Base-by-base conservation (phyloP, 2,888 invertebrate species). In the Schizotus pectinicornis region DNA sequence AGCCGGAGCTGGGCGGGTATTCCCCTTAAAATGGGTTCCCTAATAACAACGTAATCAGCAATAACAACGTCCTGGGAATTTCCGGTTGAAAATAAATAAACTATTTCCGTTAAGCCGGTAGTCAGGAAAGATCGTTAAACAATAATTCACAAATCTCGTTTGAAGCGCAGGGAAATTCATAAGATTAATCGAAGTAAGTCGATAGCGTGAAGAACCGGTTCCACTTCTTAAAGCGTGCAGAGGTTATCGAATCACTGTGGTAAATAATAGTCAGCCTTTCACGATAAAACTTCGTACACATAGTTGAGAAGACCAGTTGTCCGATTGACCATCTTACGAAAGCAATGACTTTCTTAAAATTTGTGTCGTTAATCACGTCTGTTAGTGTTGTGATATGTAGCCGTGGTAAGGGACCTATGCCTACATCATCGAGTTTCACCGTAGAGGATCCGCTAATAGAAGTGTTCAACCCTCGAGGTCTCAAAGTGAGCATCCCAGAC, bases 401-500 rank as follows among this genome's bases (percentile, higher is more conserved):
- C 30, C 30, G 11, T 53, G 43, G 45, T 65, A 62, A 59, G 68
- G 62, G 63, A 60, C 67, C 65, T n/a, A n/a, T n/a, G n/a, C n/a
- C n/a, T n/a, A n/a, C n/a, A 67, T 67, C 67, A 71, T 68, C 69
- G 14, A 33, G n/a, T 41, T 77, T 76, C 58, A 56, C 56, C n/a
- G 67, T 80, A 12, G 79, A 80, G 0, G 61, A 68, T 45, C 76
- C 79, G 1, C 70, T 59, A 53, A 71, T 81, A n/a, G 69, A 76
- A 60, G 64, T 74, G 7, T 66, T 79, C 33, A 63, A 61, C n/a
- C 77, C 76, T 7, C 67, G 63, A 51, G 81, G 81, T n/a, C 70
- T 81, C 54, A 67, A 74, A 46, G 73, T 80, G 9, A 79, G 78
- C 37, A 79, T 82, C 61, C 79, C 79, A 9, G 79, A 81, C 55